Evolutionary conservation across 2,888 invertebrate genomes (phyloP), one percentile per base, ranked within the genome.

Genomic region (Nudaria mundana): DNA sequence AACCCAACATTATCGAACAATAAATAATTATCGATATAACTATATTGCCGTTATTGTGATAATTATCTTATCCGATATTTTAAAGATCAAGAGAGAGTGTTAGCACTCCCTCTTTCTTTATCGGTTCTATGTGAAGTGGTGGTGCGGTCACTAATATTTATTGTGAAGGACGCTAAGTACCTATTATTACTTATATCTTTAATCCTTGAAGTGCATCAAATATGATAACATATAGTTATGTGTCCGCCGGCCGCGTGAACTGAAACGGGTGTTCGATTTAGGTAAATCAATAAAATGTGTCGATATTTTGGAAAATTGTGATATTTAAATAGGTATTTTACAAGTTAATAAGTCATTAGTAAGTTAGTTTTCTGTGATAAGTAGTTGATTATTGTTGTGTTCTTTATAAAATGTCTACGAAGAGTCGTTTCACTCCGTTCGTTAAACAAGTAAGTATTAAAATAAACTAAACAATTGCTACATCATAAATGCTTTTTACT

Each of bases 361-460:
- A 12, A 23, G 12, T 24, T 28, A 25, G 13, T 24, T 28, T 10
- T n/a, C 5, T 28, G 34, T 40, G 13, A 11, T 25, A 11, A 12
- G 24, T 49, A 43, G 23, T 40, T 43, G 13, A 23, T 12, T 43
- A 30, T 30, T 45, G 39, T 29, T 34, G 24, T 43, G 5, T 25
- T 14, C 24, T 14, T 30, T 26, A 26, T 13, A 26, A 35, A 3
- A 68, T 68, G 68, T 30, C 52, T 12, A 51, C 44, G 24, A 58
- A 48, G 32, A 50, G 44, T 14, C 48, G 52, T 37, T 33, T 65
- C 12, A 53, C 72, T 8, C 72, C 73, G 31, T 76, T 76, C 49
- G 30, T 57, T 30, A 73, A 59, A 56, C 76, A 76, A 56, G 76
- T 76, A 36, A 60, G 11, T 14, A 8, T 3, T 5, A 11, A 8